A percentile compares a stretch with the other conserved stretches of the same genome.
Conservation (phyloP, 2,113 vertebrate genomes). For the Alaudala cheleensis region DNA sequence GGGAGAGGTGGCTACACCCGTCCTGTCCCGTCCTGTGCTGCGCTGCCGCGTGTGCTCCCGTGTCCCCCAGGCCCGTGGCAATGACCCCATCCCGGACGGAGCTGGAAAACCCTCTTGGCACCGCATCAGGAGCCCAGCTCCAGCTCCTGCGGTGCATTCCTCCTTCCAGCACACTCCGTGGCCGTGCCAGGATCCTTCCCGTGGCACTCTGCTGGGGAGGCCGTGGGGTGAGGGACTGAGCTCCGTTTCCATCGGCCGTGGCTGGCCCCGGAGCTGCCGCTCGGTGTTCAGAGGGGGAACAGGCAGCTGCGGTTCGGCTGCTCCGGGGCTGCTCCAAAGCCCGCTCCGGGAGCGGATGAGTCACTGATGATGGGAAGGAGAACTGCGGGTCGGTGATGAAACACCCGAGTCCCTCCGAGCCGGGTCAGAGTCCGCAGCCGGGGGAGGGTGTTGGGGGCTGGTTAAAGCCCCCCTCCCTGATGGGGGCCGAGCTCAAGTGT, state of each 20-base stretch:
- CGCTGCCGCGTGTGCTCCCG: accelerated
- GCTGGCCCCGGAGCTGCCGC: accelerated
- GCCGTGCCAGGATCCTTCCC: background rate
- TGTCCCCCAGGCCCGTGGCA: accelerated
- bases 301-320: background rate
- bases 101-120: background rate
- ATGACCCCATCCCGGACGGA: accelerated
- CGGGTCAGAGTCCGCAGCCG: background rate
- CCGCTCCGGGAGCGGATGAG: background rate
- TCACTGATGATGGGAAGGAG: background rate
- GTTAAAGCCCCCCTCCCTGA: background rate
- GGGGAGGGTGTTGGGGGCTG: background rate
- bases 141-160: background rate
- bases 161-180: accelerated
- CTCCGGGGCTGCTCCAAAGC: background rate
- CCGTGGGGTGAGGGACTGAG: accelerated
- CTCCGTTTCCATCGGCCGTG: background rate
- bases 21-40: accelerated
- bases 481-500: accelerated
- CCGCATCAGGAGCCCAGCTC: background rate
- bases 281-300: accelerated
- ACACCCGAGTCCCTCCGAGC: accelerated
- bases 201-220: background rate
- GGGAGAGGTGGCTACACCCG: background rate
- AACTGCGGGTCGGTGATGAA: background rate